These are phyloP conservation scores for Danaus chrysippus DNA, from an alignment of 2,888 invertebrate species.

Conservation along the genomic window DNA sequence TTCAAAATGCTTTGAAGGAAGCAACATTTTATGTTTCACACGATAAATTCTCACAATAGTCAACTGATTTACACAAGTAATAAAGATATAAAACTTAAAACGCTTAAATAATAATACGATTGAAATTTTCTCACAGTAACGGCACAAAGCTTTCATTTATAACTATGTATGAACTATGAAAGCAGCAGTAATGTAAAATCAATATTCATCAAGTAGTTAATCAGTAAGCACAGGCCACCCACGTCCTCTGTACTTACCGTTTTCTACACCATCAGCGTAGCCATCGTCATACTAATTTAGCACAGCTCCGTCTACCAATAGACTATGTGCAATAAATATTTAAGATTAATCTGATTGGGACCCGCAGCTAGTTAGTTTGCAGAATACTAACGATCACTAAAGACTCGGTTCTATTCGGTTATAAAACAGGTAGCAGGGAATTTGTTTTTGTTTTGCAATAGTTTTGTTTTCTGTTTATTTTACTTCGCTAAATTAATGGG, in stretches of 20 bases:
- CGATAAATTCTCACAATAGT: too few species aligned
- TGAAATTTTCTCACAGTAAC: constrained; percentile 3
- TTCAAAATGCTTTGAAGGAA: too few species aligned
- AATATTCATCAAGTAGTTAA: constrained; percentile 72
- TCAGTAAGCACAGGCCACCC: constrained; percentile 70
- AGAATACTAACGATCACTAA: constrained; percentile 67
- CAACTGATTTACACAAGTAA: neutral
- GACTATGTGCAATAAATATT: constrained; percentile 77
- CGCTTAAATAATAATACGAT: neutral
- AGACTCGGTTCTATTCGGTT: constrained; percentile 40
- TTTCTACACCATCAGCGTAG: constrained; percentile 69
- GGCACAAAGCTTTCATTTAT: constrained; percentile 13
- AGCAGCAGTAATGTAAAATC: constrained; percentile 37
- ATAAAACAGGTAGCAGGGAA: constrained; percentile 36
- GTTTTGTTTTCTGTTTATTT: constrained; percentile 33
- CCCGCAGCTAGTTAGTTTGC: constrained; percentile 52
- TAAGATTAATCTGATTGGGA: constrained; percentile 76
- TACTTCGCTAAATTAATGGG: constrained; percentile 28
- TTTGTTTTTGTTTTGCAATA: constrained; percentile 38
- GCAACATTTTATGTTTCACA: too few species aligned
- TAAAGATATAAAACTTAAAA: neutral
- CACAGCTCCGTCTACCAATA: constrained; percentile 62
- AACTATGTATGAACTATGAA: constrained; percentile 19
- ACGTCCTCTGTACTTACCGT: constrained; percentile 64
- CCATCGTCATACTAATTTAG: constrained; percentile 76